Evolutionary conservation across 1,140 invertebrate species (phyloP), one percentile per base, ranked within the genome.

Genomic region (Galendromus occidentalis): DNA sequence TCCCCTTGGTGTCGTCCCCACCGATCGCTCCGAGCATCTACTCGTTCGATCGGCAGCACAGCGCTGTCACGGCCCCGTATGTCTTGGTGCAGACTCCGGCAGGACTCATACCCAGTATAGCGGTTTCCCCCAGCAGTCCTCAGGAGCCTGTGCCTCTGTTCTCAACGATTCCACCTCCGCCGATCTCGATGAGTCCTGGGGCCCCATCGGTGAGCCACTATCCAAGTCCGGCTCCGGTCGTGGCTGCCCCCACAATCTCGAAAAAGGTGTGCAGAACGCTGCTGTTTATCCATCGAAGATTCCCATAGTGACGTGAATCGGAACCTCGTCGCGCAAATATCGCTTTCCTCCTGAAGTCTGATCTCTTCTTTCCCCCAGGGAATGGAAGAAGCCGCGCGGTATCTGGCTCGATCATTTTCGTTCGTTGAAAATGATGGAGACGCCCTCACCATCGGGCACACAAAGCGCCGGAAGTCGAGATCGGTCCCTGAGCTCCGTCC

Each of bases 401-500:
- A 59, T 59, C 33, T 59, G 51, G 51, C 51, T 12, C 12, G 51
- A 59, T 59, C 51, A 1, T 59, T 59, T 59, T 59, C 51, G 12
- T 33, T 59, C 25, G 51, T 22, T 14, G 51, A 59, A 59, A 25
- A 59, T 14, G 51, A 59, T 2, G 1, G 51, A 2, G 51, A 59
- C 25, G 14, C 20, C 25, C 25, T 59, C 25, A 20, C 51, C n/a
- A 22, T 14, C 14, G 22, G 51, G 2, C 25, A 33, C 25, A 6
- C 51, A 14, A 59, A 59, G 9, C 14, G 51, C 14, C 51, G 51
- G 14, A 25, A 33, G 0, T 59, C 51, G 20, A 59, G 51, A 25
- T 59, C 51, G 1, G 51, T 59, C 33, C 51, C 51, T 2, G 51
- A 59, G 25, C 22, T 59, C 25, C 51, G 51, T 14, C 51, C 25